A percentile compares a stretch with the other conserved stretches of the same genome.
Conservation (phyloP, 2,888 invertebrate species). For the Zeuzera pyrina region DNA sequence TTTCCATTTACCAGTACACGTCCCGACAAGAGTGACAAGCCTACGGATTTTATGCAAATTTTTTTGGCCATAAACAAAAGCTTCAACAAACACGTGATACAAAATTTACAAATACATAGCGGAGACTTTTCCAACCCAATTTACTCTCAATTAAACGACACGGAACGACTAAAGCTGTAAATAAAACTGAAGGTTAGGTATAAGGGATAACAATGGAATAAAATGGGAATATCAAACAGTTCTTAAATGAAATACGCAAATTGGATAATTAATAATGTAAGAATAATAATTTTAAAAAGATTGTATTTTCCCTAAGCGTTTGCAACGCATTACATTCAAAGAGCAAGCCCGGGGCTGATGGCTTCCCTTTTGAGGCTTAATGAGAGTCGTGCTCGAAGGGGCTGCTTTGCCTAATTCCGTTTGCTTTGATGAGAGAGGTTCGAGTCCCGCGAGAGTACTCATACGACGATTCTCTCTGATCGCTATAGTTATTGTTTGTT, state of each 20-base stretch:
- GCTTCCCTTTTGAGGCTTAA: slow-evolving; percentile 20
- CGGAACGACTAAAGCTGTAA: too few species aligned
- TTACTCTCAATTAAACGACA: slow-evolving; percentile 13
- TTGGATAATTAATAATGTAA: slow-evolving; percentile 20
- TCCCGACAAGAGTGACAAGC: slow-evolving; percentile 23
- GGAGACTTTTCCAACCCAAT: slow-evolving; percentile 12
- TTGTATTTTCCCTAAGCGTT: slow-evolving; percentile 15
- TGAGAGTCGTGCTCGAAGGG: slow-evolving; percentile 18
- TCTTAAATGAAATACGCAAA: not conserved
- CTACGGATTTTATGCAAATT: slow-evolving; percentile 34
- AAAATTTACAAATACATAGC: slow-evolving; percentile 18
- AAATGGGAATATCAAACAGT: not conserved
- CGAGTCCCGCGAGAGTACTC: not conserved
- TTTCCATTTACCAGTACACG: slow-evolving; percentile 26
- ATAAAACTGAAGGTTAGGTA: too few species aligned
- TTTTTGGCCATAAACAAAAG: slow-evolving; percentile 30
- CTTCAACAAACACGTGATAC: slow-evolving; percentile 22
- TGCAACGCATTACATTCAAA: slow-evolving; percentile 14
- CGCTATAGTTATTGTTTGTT: too few species aligned
- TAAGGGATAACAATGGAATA: too few species aligned
- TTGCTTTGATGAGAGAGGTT: slow-evolving; percentile 18
- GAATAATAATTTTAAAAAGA: slow-evolving; percentile 20
- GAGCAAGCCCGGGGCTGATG: slow-evolving; percentile 7
- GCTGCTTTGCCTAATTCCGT: slow-evolving; percentile 22
- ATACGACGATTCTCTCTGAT: too few species aligned